Base-by-base conservation (phyloP, 37 sponge, comb jelly and placozoan species). In the Chondrosia reniformis region DNA sequence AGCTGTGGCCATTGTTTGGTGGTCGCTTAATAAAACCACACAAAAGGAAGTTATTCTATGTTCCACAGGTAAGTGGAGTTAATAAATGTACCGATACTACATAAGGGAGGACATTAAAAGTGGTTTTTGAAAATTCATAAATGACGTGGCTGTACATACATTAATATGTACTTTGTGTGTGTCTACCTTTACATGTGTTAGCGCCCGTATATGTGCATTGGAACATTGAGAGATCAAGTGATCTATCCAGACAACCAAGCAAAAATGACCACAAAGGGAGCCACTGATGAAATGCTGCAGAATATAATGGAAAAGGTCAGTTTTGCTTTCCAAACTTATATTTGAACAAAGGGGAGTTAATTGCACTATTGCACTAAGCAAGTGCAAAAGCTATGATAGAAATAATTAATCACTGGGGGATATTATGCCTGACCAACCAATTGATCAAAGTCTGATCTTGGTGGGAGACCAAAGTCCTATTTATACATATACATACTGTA, bases 1-100 rank as follows among this genome's bases (percentile, higher is more conserved):
- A 93, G 94, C 78, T 96, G 24, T 96, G 97, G 97, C 97, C 97
- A 22, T 33, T 96, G 80, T 96, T 93, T 89, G 94, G 97, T 19
- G 97, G 97, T 33, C 72, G 80, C 13, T 62, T 96, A 67, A 46
- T 85, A 9, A 96, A 96, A 45, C 97, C 97, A 1, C 65, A 81
- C 66, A 86, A 56, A 42, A 77, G 75, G 52, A 89, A 96, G 73
- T 74, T 96, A 54, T 96, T 96, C 84, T 96, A 96, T 63, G 66
- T 96, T 1, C 97, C 97, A 32, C 97, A 91, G 59, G 85, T 85
- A n/a, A 77, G 76, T 0, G 30, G 15, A 67, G n/a, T n/a, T n/a
- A 33, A 65, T 1, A 13, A 24, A n/a, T 44, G 45, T 7, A 3
- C 19, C 22, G 15, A 32, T 21, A 64, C n/a, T 64, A 22, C 17